Evolutionary conservation across 2,797 vertebrate genomes (phyloP).

Genomic region (Xenentodon cancila): DNA sequence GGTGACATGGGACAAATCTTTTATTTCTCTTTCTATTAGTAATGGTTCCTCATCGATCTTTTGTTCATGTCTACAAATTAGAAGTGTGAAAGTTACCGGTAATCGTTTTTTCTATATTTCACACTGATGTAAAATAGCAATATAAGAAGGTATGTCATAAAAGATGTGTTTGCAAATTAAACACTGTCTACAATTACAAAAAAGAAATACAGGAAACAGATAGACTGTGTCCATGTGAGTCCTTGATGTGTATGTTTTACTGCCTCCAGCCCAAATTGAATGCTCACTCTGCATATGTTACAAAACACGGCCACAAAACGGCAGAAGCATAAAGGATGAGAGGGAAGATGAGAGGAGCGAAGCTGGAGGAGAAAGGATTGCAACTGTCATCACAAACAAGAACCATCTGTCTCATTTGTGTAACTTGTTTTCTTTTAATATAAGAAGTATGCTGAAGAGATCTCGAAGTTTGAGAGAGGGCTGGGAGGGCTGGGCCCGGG

Average conservation of each 20-base stretch:
- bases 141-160: too few species aligned
- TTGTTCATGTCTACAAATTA: too few species aligned
- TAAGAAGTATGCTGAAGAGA: slow-evolving; percentile 86
- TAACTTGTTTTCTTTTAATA: slow-evolving; percentile 92
- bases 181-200: too few species aligned
- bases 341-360: slow-evolving; percentile 38
- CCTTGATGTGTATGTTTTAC: neutral
- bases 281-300: slow-evolving; percentile 37
- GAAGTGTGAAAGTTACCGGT: too few species aligned
- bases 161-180: too few species aligned
- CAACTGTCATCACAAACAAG: slow-evolving; percentile 88
- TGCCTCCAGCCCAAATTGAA: slow-evolving; percentile 18
- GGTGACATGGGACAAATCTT: too few species aligned
- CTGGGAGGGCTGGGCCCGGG: slow-evolving; percentile 73
- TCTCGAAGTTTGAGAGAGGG: slow-evolving; percentile 81
- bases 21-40: too few species aligned
- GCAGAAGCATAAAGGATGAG: slow-evolving; percentile 46
- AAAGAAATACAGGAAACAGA: too few species aligned
- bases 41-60: too few species aligned
- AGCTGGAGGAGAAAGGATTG: slow-evolving; percentile 64
- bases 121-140: too few species aligned
- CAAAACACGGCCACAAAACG: slow-evolving; percentile 50
- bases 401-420: slow-evolving; percentile 89
- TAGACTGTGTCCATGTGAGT: neutral
- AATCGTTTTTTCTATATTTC: too few species aligned